Evolutionary conservation across 2,888 invertebrate species (phyloP), one percentile per base, ranked within the genome.

Genomic region (Desoria tigrina): DNA sequence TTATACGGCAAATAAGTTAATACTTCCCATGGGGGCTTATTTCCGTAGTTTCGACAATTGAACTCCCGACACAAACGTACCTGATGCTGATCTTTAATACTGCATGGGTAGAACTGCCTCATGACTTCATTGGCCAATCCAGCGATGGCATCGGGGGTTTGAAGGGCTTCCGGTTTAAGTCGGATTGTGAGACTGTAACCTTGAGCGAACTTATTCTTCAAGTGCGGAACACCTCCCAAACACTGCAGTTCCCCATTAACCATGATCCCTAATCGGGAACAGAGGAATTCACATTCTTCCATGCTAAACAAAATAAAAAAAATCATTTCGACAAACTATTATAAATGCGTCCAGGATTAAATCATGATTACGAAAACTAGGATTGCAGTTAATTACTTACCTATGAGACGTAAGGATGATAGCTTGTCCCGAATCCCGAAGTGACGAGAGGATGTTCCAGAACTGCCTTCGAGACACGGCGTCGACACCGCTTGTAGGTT

Each of bases 281-380:
- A 92, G 23, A 92, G 83, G 42, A 88, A 87, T 78, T 92, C 92
- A 82, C 90, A 91, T 82, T 92, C 92, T 78, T 92, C 91, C 91
- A 92, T 90, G 77, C 90, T 90, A 80, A 18, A 77, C 77, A 67
- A 73, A 42, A 60, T n/a, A n/a, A n/a, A n/a, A n/a, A n/a, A n/a
- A n/a, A n/a, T n/a, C n/a, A n/a, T n/a, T n/a, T n/a, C 11, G 2
- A 58, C 18, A 50, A 23, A 24, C 14, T 2, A 2, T 32, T 73
- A 53, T 39, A 16, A 39, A 39, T 11, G 39, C 16, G 39, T 39
- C 39, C 16, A 39, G 16, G 16, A 39, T 16, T 39, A 39, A 16
- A 16, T 39, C 39, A 39, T 39, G 9, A 9, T 16, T 39, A 39
- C 9, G 9, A 39, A 39, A 39, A 39, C n/a, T n/a, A n/a, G n/a